Percentiles rank a stretch among this genome's conserved stretches.
Evolutionary conservation across 2,113 vertebrate species (phyloP).

Genomic region (Eubucco bourcierii): DNA sequence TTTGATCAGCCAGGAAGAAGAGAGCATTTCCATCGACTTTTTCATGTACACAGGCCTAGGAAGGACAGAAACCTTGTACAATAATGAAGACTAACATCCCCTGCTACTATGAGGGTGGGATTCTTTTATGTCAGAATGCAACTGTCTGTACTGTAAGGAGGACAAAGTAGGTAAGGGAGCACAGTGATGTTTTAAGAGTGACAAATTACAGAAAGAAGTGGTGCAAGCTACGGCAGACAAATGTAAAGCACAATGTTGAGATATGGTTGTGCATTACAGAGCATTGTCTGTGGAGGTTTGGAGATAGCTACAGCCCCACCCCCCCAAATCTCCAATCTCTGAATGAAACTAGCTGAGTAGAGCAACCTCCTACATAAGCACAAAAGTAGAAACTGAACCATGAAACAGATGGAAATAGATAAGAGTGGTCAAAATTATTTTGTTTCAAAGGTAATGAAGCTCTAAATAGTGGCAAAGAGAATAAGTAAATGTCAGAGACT

Average conservation of each 20-base stretch:
- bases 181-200: background rate
- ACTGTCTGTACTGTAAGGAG: background rate
- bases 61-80: background rate
- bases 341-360: background rate
- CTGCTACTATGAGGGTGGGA: background rate
- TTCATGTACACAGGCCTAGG: background rate
- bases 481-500: background rate
- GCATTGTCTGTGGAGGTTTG: background rate
- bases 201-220: background rate
- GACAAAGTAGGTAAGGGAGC: background rate
- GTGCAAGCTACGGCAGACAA: background rate
- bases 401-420: background rate
- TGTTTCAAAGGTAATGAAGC: background rate
- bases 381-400: background rate
- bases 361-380: background rate
- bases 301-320: background rate
- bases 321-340: background rate
- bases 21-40: background rate
- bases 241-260: background rate
- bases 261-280: background rate
- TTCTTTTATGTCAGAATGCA: background rate
- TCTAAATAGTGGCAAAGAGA: background rate
- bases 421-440: background rate
- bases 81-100: background rate
- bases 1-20: background rate